Evolutionary conservation across 2,888 invertebrate genomes (phyloP).

Genomic region (Dasypolia templi): DNA sequence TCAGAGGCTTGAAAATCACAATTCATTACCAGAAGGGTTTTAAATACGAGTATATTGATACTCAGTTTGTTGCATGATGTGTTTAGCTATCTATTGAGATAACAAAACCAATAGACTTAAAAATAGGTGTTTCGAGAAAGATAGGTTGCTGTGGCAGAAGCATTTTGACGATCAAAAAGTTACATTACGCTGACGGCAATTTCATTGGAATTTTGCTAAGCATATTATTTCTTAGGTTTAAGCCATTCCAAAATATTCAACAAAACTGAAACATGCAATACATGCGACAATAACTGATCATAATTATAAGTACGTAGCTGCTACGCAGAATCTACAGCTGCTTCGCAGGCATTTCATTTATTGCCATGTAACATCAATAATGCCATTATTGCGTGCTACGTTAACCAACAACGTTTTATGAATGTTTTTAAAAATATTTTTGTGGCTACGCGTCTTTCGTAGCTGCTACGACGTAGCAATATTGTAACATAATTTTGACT

Average conservation of each 20-base stretch:
- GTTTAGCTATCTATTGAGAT: too few relatives aligned
- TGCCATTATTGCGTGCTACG: neutral
- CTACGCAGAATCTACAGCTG: slow-evolving; percentile 44
- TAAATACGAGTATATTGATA: neutral
- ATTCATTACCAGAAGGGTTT: neutral
- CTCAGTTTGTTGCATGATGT: too few relatives aligned
- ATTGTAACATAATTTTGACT: neutral
- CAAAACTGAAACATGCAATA: neutral
- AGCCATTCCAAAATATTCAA: neutral
- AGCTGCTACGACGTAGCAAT: slow-evolving; percentile 46
- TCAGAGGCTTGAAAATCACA: too few relatives aligned
- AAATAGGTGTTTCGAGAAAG: neutral
- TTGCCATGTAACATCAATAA: slow-evolving; percentile 5
- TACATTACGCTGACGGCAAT: neutral
- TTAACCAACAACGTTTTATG: neutral
- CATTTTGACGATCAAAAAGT: neutral
- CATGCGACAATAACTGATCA: neutral
- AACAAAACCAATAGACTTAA: neutral
- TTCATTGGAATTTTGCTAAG: neutral
- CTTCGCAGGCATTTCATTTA: slow-evolving; percentile 19
- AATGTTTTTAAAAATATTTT: neutral
- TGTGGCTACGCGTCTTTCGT: slow-evolving; percentile 21
- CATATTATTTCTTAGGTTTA: neutral
- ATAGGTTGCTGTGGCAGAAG: neutral
- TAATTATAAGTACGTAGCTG: slow-evolving; percentile 29